Evolutionary conservation across 2,113 vertebrate genomes (phyloP), one percentile per base, ranked within the genome.

Genomic region (Proterorhinus semilunaris): DNA sequence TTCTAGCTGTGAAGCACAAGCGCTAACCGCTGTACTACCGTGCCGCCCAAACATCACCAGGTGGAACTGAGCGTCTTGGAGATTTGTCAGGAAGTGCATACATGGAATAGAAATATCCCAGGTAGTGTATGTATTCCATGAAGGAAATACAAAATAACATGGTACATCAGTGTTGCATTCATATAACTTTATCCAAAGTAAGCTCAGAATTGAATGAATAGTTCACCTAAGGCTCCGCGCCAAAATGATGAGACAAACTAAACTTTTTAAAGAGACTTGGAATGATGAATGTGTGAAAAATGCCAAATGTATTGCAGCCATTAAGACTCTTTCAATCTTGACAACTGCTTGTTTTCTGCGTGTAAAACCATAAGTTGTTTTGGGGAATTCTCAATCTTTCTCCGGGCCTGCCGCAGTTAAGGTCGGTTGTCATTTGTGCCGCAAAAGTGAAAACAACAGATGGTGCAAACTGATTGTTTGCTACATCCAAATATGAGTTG

Each of bases 351-450:
- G 58, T 61, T 61, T 61, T 61, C 36, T 42, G 27, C 10, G 13
- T 42, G 55, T 58, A 27, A 42, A 45, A 45, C 42, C 36, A 61
- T 16, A 58, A 58, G 13, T 61, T 61, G 42, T 61, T 61, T 61
- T 45, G 42, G 58, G 58, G 12, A 61, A 61, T 61, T 43, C 58
- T 61, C 58, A 45, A 44, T 61, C 58, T 61, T 61, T 61, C 58
- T 9, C 42, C 45, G 44, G 13, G 10, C 13, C 58, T 61, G 58
- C 58, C 36, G 15, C 58, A 61, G 15, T 44, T 13, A 45, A 61
- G 58, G 42, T 45, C 43, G 15, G 9, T 45, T 43, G 42, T 61
- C 58, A 45, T 61, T 45, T n/a, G 55, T 42, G 27, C 12, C 6
- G 55, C 55, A 27, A 58, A 42, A 61, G 42, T 61, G 42, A 61